Evolutionary conservation across 2,113 vertebrate genomes (phyloP).

Genomic region (Aspidoscelis tigris): DNA sequence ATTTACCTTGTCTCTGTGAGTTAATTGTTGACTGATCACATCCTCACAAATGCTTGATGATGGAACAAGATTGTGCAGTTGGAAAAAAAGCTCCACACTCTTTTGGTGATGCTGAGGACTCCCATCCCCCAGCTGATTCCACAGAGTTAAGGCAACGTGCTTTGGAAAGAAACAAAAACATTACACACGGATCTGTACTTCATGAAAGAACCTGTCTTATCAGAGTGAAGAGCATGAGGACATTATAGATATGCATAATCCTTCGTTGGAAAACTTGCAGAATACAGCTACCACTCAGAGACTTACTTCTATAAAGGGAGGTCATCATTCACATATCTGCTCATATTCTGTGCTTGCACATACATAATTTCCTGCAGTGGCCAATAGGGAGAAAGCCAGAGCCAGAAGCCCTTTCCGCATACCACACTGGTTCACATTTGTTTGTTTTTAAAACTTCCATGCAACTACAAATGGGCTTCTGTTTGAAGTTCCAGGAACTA

Average conservation of each 20-base stretch:
- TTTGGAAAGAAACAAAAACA: slow-evolving; percentile 58
- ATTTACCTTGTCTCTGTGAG: slow-evolving; percentile 94
- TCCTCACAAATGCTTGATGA: slow-evolving; percentile 97
- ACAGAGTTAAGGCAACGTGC: slow-evolving; percentile 92
- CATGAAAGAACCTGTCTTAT: background rate
- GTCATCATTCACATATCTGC: background rate
- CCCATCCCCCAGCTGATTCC: slow-evolving; percentile 91
- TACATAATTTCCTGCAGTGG: too few species aligned
- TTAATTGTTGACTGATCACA: slow-evolving; percentile 97
- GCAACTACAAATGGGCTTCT: too few species aligned
- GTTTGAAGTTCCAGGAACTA: too few species aligned
- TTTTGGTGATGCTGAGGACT: slow-evolving; percentile 97
- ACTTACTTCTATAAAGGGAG: background rate
- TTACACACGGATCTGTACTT: slow-evolving; percentile 20
- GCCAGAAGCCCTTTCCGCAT: too few species aligned
- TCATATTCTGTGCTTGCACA: background rate
- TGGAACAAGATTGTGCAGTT: slow-evolving; percentile 96
- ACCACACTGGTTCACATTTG: too few species aligned
- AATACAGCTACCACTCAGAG: background rate
- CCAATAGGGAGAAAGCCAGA: background rate
- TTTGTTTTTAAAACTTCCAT: too few species aligned
- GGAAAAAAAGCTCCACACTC: slow-evolving; percentile 97
- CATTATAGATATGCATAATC: too few species aligned
- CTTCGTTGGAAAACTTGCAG: background rate
- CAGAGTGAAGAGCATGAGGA: background rate